Evolutionary conservation across 2,113 vertebrate species (phyloP).

Genomic region (Alectura lathami): DNA sequence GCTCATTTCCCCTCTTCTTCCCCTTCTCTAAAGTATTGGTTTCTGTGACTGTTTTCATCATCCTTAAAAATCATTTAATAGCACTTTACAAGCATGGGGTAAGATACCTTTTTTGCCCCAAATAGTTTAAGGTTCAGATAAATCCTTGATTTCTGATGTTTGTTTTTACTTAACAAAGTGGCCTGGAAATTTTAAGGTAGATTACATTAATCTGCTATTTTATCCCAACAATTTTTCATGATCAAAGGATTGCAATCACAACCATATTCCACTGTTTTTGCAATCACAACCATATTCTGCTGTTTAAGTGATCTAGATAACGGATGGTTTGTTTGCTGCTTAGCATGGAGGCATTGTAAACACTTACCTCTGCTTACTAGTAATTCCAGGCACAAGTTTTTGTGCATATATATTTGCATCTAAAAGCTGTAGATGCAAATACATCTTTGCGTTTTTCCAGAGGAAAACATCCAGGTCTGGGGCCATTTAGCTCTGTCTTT

Average conservation of each 20-base stretch:
- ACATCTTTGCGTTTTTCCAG: no score
- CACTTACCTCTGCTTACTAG: neutral
- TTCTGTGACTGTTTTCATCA: slow-evolving; percentile 12
- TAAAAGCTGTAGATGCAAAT: neutral
- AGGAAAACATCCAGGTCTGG: neutral
- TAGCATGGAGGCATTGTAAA: neutral
- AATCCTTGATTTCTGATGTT: neutral
- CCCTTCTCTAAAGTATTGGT: neutral
- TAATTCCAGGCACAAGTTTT: neutral
- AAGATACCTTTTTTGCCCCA: neutral
- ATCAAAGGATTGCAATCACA: neutral
- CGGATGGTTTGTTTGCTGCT: neutral
- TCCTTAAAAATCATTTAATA: slow-evolving; percentile 25
- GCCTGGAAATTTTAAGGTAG: neutral
- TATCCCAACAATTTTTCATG: neutral
- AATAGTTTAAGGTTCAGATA: neutral
- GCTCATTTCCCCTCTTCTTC: neutral
- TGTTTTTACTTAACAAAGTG: neutral
- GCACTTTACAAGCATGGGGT: neutral
- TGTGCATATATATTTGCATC: neutral
- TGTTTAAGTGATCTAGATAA: neutral
- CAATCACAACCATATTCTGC: neutral
- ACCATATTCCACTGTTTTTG: neutral
- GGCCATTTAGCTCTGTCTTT: neutral
- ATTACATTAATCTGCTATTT: neutral